These are phyloP conservation scores for Antheraea mylitta DNA, from an alignment of 1,140 invertebrate species.

Conservation along the genomic window DNA sequence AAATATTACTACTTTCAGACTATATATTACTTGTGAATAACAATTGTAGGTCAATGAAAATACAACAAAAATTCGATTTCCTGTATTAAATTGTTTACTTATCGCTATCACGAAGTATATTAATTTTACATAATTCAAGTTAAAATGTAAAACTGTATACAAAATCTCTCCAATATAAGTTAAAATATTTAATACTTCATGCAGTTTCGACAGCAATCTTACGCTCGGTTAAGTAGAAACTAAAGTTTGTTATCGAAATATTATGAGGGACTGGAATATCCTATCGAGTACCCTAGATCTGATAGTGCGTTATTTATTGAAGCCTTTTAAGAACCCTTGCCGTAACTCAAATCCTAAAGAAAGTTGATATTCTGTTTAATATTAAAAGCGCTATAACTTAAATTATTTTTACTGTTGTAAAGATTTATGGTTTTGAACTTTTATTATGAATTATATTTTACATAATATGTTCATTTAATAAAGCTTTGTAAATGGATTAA, in stretches of 20 bases:
- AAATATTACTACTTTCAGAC: too few relatives aligned
- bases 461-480: not conserved
- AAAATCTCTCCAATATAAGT: not conserved
- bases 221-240: constrained; percentile 12
- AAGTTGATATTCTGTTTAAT: not conserved
- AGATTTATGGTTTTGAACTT: not conserved
- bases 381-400: not conserved
- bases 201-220: not conserved
- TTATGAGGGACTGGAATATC: constrained; percentile 9
- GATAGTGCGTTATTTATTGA: constrained; percentile 14
- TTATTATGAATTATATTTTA: not conserved
- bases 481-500: not conserved
- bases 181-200: not conserved
- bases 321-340: constrained; percentile 4
- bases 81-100: too few relatives aligned
- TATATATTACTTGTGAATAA: too few relatives aligned
- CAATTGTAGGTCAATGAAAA: too few relatives aligned
- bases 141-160: too few relatives aligned
- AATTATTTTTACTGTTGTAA: not conserved
- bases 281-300: constrained; percentile 4
- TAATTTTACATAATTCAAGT: too few relatives aligned
- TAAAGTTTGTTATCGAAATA: constrained; percentile 13
- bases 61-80: too few relatives aligned
- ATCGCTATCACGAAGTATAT: too few relatives aligned
- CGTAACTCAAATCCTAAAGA: constrained; percentile 9